Evolutionary conservation across 1,140 invertebrate species (phyloP).

Genomic region (Neodiprion lecontei): DNA sequence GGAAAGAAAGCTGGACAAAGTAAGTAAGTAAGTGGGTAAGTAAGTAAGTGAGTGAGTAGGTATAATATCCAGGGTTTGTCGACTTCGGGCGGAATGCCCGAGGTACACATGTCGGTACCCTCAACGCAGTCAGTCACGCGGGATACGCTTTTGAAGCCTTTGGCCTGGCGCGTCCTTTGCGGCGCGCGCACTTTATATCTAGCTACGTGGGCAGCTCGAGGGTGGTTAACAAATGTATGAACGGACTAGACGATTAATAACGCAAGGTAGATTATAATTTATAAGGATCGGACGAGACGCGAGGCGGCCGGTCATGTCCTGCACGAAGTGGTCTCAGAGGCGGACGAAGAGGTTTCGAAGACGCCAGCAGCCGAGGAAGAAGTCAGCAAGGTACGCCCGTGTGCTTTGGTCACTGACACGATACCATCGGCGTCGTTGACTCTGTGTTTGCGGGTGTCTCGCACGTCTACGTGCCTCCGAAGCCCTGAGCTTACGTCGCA

Average conservation of each 20-base stretch:
- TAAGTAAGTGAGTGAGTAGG: too few relatives aligned
- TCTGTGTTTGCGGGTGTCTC: neutral
- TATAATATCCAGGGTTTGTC: too few relatives aligned
- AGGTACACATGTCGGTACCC: too few relatives aligned
- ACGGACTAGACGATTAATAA: neutral
- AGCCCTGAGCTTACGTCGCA: too few relatives aligned
- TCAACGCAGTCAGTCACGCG: too few relatives aligned
- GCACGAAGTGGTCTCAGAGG: neutral
- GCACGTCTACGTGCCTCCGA: too few relatives aligned
- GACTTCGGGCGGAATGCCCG: too few relatives aligned
- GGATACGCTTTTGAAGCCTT: too few relatives aligned
- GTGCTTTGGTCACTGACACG: neutral
- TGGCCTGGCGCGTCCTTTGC: too few relatives aligned
- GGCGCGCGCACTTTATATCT: too few relatives aligned
- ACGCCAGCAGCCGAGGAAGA: neutral
- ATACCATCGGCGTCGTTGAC: neutral
- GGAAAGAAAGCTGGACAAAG: too few relatives aligned
- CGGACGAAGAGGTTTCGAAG: neutral
- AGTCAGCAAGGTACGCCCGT: neutral
- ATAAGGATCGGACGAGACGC: neutral
- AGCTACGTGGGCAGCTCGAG: neutral
- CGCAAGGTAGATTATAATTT: neutral
- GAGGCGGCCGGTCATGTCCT: neutral
- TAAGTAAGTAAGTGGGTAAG: too few relatives aligned
- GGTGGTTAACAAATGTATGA: conserved; percentile 1